phyloP scores from a whole-genome alignment of 2,888 invertebrate species.

The Eutolmus rufibarbis region DNA sequence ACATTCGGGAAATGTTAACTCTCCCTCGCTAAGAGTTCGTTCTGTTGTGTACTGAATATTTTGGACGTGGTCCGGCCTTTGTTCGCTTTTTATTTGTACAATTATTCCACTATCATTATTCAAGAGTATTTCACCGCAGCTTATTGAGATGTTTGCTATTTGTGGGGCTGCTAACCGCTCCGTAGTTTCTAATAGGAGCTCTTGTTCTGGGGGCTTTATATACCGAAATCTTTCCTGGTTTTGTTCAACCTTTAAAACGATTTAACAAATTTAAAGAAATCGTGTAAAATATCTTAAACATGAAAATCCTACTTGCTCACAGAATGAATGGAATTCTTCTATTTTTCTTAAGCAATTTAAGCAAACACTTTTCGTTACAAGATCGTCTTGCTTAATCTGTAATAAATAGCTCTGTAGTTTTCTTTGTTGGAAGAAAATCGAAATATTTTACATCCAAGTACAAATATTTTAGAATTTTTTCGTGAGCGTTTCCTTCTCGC shows the following conservation, averaged over 20 bases:
- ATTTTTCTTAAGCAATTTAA: constrained; percentile 45
- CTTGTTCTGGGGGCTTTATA: background rate
- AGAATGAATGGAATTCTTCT: constrained; percentile 45
- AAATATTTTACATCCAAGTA: constrained; percentile 43
- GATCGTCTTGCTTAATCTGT: constrained; percentile 47
- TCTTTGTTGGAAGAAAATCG: background rate
- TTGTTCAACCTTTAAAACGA: constrained; percentile 40
- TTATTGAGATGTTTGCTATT: constrained; percentile 15
- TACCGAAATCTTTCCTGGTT: constrained; percentile 39
- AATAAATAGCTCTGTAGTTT: background rate
- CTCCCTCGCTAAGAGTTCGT: background rate
- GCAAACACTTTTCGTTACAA: constrained; percentile 44
- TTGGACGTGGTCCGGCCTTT: background rate
- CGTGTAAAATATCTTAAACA: background rate
- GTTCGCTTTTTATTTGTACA: background rate
- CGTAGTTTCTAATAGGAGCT: background rate
- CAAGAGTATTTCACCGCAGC: background rate
- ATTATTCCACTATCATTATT: background rate
- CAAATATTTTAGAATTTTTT: constrained; percentile 47
- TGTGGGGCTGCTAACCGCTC: background rate
- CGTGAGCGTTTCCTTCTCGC: constrained; percentile 28
- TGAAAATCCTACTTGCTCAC: constrained; percentile 35
- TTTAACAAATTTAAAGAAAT: background rate
- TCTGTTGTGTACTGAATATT: background rate
- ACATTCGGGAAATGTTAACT: background rate